Evolutionary conservation across 2,797 vertebrate species (phyloP).

Genomic region (Pteronotus mesoamericanus): DNA sequence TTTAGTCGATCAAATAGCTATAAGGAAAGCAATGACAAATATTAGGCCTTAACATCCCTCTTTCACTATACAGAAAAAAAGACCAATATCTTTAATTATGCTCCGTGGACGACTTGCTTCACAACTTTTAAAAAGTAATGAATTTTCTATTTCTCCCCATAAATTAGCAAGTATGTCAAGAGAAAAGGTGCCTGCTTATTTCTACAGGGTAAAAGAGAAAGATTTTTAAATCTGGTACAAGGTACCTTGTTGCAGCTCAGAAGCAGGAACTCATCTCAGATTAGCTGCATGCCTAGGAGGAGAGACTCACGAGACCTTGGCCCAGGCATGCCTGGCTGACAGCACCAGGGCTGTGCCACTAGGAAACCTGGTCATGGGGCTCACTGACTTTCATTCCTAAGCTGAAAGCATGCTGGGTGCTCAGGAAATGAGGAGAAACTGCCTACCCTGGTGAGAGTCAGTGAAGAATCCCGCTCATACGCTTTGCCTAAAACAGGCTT

Average conservation of each 20-base stretch:
- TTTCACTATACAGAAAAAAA: neutral
- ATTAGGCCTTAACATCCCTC: neutral
- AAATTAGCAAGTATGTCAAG: neutral
- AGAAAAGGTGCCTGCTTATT: constrained; percentile 7
- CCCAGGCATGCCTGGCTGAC: neutral
- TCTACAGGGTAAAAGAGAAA: neutral
- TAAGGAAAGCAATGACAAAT: constrained; percentile 53
- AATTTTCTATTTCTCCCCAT: constrained; percentile 13
- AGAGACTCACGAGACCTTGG: neutral
- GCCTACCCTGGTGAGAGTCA: constrained; percentile 92
- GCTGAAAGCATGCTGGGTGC: neutral
- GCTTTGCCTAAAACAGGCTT: constrained; percentile 94
- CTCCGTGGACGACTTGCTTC: neutral
- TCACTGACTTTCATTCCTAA: neutral
- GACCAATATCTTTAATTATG: neutral
- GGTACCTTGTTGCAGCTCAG: neutral
- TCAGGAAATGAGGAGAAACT: neutral
- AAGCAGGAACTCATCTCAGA: neutral
- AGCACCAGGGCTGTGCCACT: constrained; percentile 8
- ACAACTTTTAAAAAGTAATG: neutral
- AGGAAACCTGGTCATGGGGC: neutral
- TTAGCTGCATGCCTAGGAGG: neutral
- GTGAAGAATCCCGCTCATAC: constrained; percentile 91
- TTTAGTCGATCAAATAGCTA: constrained; percentile 94
- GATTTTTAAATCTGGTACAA: neutral